Evolutionary conservation across 2,888 invertebrate species (phyloP).

Genomic region (Lydus trimaculatus): DNA sequence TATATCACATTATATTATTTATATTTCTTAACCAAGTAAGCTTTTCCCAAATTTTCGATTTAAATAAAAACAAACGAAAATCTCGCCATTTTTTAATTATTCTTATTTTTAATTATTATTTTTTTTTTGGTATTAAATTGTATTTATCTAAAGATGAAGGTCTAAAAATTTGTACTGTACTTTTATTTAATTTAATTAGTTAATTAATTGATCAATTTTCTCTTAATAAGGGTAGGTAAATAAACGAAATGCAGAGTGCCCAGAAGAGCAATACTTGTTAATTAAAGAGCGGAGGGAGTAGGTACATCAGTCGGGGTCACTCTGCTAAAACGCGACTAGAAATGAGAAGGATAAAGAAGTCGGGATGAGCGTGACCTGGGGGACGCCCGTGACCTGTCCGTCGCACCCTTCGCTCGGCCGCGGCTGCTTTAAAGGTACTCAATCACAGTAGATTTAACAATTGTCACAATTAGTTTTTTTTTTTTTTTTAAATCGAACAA

Average conservation of each 20-base stretch:
- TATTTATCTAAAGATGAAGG: slow-evolving; percentile 23
- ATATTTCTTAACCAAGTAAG: slow-evolving; percentile 34
- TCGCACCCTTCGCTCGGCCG: slow-evolving; percentile 45
- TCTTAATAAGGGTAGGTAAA: slow-evolving; percentile 15
- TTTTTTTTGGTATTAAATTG: background rate
- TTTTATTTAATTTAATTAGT: background rate
- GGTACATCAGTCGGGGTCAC: slow-evolving; percentile 58
- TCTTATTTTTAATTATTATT: background rate
- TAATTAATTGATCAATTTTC: background rate
- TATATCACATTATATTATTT: slow-evolving; percentile 26
- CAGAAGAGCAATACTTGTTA: slow-evolving; percentile 53
- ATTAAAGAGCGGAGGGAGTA: slow-evolving; percentile 55
- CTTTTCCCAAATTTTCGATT: slow-evolving; percentile 19
- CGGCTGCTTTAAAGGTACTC: slow-evolving; percentile 55
- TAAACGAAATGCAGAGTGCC: slow-evolving; percentile 52
- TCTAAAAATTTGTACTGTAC: slow-evolving; percentile 33
- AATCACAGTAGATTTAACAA: slow-evolving; percentile 56
- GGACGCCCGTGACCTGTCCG: slow-evolving; percentile 48
- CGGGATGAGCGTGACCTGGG: slow-evolving; percentile 54
- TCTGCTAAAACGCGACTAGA: slow-evolving; percentile 56
- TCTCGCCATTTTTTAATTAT: background rate
- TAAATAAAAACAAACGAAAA: background rate
- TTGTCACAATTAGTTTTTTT: slow-evolving; percentile 12
- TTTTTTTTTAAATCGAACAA: background rate
- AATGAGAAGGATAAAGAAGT: slow-evolving; percentile 52